Evolutionary conservation across 2,888 invertebrate species (phyloP), one percentile per base, ranked within the genome.

Genomic region (Oxycera nigricornis): DNA sequence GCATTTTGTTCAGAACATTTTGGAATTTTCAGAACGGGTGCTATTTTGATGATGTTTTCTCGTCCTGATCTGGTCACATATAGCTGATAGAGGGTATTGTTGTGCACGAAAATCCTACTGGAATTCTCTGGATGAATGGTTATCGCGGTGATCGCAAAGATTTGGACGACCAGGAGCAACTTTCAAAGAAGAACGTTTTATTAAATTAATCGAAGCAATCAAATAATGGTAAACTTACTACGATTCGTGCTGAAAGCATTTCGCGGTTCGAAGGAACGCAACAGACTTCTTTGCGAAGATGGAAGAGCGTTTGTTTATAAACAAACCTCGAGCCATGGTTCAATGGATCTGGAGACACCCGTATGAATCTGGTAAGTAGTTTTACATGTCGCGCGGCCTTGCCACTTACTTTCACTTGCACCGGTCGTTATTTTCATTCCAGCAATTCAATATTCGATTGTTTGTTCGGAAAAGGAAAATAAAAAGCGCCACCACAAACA

Each of bases 351-450:
- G 20, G 2, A 59, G 39, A 26, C 70, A 31, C 70, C 70, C 70
- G 70, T 52, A 70, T 52, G 22, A 17, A 26, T 4, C 9, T 1
- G 11, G 24, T 70, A 70, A 70, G 70, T 70, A 26, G 24, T 22
- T 70, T 70, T 70, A 31, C 70, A 24, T 70, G 70, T 70, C 11
- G 14, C 17, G 26, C 35, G 55, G 55, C 70, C 70, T 70, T 70
- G 52, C 52, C 20, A 9, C 17, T 70, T 31, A 55, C 70, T 70
- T 70, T 70, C 70, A 70, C 70, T 70, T 14, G 1, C 65, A 39
- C 39, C 11, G 14, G 39, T 24, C 11, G 41, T 65, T 55, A 55
- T 55, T 55, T 55, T 22, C 55, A 9, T 22, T 24, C 9, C 3
- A 55, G 22, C 65, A 17, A 30, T 41, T 41, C 39, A 30, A 65